Base-by-base conservation (phyloP, 2,888 invertebrate genomes). In the Tiliacea aurago region DNA sequence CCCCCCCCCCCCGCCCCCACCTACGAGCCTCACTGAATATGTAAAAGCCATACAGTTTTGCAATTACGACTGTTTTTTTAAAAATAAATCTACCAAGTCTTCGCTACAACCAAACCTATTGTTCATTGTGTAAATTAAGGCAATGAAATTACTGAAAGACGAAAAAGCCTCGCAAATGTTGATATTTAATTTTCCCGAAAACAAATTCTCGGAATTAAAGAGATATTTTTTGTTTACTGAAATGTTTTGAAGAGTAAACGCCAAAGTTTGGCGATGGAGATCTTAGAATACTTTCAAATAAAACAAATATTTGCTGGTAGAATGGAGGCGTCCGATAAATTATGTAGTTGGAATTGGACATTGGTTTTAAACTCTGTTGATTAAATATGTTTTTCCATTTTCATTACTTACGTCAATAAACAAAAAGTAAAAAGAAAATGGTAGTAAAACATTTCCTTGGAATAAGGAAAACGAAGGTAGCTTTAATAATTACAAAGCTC, bases 81-180 rank as follows among this genome's bases (percentile, higher is more conserved):
- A 15, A 55, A 1, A 10, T n/a, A 65, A 64, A 64, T 55, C 9
- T 51, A 53, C 43, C 20, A 53, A 58, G 28, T 61, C 63, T 68
- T 61, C 51, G 4, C 37, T 62, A 73, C 51, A 66, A 67, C 49
- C 33, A 45, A 73, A 70, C 63, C 47, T 66, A 76, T 70, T 78
- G 80, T 61, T 76, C 67, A 70, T 73, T 73, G 78, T 77, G 81
- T 82, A 80, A 84, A 88, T 85, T 80, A 84, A 78, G 64, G 81
- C 73, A 86, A 88, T 84, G 62, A 81, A 85, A 83, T 86, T 84
- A 83, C 79, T 64, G 43, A 78, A 68, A 78, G 69, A 77, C 77
- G 66, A 79, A 81, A 84, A 74, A 76, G 61, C 63, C 56, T 63
- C 47, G 78, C 58, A 58, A 85, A 82, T 81, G 76, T 84, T 88